Evolutionary conservation across 1,140 invertebrate species (phyloP).

Genomic region (Eupeodes corollae): DNA sequence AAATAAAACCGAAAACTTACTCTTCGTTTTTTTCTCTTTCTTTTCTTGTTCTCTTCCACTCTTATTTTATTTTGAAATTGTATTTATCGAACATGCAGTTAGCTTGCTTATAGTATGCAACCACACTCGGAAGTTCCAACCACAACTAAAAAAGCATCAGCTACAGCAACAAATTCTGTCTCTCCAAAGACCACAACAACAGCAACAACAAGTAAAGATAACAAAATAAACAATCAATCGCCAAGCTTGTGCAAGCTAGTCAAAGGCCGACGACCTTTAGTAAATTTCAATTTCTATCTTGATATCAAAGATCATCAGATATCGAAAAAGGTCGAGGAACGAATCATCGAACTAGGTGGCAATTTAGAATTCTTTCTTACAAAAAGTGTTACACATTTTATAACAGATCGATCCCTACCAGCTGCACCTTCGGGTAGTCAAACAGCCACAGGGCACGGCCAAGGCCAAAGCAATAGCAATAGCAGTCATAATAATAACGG

Average conservation of each 20-base stretch:
- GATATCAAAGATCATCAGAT: conserved; percentile 54
- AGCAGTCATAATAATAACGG: conserved; percentile 5
- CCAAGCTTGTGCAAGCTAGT: conserved; percentile 27
- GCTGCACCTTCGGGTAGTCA: neutral
- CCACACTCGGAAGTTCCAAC: conserved; percentile 31
- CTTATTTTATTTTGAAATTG: too few relatives aligned
- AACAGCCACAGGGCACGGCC: neutral
- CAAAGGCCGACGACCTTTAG: conserved; percentile 43
- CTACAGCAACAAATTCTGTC: conserved; percentile 10
- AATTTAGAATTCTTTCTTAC: conserved; percentile 49
- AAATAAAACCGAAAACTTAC: too few relatives aligned
- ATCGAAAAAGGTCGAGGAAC: conserved; percentile 47
- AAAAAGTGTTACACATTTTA: conserved; percentile 44
- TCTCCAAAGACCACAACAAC: conserved; percentile 11
- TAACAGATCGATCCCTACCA: conserved; percentile 43
- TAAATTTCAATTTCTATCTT: conserved; percentile 56
- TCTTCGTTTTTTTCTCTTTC: too few relatives aligned
- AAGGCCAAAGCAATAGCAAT: neutral
- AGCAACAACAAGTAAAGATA: conserved; percentile 9
- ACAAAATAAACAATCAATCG: conserved; percentile 12
- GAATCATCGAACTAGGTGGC: conserved; percentile 54
- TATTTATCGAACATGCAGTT: conserved; percentile 8
- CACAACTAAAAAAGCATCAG: conserved; percentile 23
- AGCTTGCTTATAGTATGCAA: conserved; percentile 36
- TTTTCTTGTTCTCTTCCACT: too few relatives aligned